These are phyloP conservation scores for Cassiopea xamachana DNA, from an alignment of 30 jellyfish, hydroid and myxozoan species.

Conservation along the genomic window DNA sequence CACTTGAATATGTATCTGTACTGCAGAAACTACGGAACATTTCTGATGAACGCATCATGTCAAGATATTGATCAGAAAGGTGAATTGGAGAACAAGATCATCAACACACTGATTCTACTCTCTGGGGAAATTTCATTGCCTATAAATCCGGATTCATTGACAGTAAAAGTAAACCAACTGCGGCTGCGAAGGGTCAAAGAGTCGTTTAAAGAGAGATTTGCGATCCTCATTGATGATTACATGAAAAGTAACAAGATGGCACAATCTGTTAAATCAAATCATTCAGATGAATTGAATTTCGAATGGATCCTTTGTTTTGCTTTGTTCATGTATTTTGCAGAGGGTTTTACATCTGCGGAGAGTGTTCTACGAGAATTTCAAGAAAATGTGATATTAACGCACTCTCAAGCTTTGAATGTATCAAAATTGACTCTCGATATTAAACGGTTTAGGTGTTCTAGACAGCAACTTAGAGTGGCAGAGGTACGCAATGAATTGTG, in stretches of 20 bases:
- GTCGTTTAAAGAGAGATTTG: conserved; percentile 30
- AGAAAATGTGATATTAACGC: background rate
- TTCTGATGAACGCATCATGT: conserved; percentile 33
- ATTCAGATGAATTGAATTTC: background rate
- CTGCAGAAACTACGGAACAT: conserved; percentile 51
- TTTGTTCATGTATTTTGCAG: conserved; percentile 32
- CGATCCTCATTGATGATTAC: conserved; percentile 34
- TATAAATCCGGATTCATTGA: background rate
- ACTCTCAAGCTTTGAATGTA: conserved; percentile 4
- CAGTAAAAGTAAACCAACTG: conserved; percentile 45
- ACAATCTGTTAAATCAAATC: background rate
- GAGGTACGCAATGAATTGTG: conserved; percentile 31
- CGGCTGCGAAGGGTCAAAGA: conserved; percentile 40
- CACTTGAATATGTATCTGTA: background rate
- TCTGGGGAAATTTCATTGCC: conserved; percentile 22
- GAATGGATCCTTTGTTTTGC: conserved; percentile 64
- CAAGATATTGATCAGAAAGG: background rate
- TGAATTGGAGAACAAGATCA: conserved; percentile 43
- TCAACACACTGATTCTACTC: conserved; percentile 27
- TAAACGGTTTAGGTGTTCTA: background rate
- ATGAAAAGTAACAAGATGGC: background rate
- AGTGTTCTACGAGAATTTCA: conserved; percentile 16
- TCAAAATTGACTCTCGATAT: conserved; percentile 18
- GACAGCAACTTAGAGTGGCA: conserved; percentile 2
- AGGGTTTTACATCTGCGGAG: background rate